Percentiles rank a stretch among this genome's conserved stretches.
phyloP scores from a whole-genome alignment of 2,797 vertebrate species.

The Silurus lanzhouensis region DNA sequence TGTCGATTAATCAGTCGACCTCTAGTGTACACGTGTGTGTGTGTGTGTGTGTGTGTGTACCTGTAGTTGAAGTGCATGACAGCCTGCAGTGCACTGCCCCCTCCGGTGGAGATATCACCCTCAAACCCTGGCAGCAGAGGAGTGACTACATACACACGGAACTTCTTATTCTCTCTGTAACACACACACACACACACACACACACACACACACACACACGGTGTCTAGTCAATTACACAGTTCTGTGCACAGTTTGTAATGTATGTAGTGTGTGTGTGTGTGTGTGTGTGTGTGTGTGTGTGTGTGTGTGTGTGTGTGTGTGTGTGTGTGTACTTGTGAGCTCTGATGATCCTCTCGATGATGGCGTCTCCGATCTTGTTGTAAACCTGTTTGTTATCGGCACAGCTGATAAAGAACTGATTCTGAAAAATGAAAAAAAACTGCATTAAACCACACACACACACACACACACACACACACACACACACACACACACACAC shows the following conservation, averaged over 20 bases:
- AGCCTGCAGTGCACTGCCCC: constrained; percentile 91
- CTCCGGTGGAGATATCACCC: constrained; percentile 95
- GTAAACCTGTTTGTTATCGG: constrained; percentile 89
- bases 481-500: neutral
- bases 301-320: constrained; percentile 3
- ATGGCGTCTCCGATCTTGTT: constrained; percentile 95
- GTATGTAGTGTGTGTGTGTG: neutral
- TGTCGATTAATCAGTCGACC: too few relatives aligned
- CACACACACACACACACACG: neutral
- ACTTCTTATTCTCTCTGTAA: constrained; percentile 85
- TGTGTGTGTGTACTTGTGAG: constrained; percentile 84
- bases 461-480: neutral
- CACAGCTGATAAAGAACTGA: constrained; percentile 98
- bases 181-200: constrained; percentile 29
- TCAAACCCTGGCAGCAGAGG: constrained; percentile 95
- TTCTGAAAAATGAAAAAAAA: constrained; percentile 75
- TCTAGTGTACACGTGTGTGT: neutral
- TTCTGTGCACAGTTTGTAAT: neutral
- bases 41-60: constrained; percentile 64
- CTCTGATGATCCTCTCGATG: constrained; percentile 89
- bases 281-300: constrained; percentile 52
- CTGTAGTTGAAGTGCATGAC: constrained; percentile 99
- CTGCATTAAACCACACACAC: neutral
- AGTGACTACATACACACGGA: constrained; percentile 91
- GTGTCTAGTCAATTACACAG: neutral